Evolutionary conservation across 2,888 invertebrate genomes (phyloP).

Genomic region (Dicyrtoma fusca): DNA sequence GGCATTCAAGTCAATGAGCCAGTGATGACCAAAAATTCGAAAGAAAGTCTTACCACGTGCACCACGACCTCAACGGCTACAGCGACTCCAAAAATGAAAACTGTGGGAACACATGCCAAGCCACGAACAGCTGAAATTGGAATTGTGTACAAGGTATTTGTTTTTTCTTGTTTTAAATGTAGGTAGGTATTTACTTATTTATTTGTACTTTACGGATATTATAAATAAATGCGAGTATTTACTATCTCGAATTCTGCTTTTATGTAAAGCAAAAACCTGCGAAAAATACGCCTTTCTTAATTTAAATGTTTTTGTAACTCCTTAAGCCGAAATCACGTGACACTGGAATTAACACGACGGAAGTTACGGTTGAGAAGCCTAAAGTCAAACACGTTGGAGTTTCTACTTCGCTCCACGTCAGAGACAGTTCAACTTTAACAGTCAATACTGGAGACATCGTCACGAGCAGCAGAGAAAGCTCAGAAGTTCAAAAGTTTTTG

Average conservation of each 20-base stretch:
- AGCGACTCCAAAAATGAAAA: slow-evolving; percentile 26
- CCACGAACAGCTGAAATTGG: slow-evolving; percentile 62
- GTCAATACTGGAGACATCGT: neutral
- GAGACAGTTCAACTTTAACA: too few species aligned
- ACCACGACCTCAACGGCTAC: neutral
- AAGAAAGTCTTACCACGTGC: slow-evolving; percentile 3
- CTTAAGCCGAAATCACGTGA: slow-evolving; percentile 49
- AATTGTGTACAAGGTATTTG: slow-evolving; percentile 58
- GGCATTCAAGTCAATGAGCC: slow-evolving; percentile 46
- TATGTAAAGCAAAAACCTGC: too few species aligned
- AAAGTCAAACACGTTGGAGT: slow-evolving; percentile 41
- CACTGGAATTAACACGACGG: slow-evolving; percentile 37
- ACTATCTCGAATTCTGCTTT: too few species aligned
- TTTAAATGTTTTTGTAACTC: too few species aligned
- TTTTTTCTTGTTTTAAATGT: too few species aligned
- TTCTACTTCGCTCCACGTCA: neutral
- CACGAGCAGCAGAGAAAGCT: neutral
- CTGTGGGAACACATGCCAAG: slow-evolving; percentile 56
- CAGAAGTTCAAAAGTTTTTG: too few species aligned
- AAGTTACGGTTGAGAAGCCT: slow-evolving; percentile 26
- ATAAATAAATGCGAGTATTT: too few species aligned
- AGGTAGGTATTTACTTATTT: too few species aligned
- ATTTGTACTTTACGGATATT: neutral
- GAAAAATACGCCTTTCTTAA: too few species aligned
- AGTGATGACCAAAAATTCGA: neutral